Evolutionary conservation across 1,140 invertebrate genomes (phyloP).

Genomic region (Neotoxoptera formosana): DNA sequence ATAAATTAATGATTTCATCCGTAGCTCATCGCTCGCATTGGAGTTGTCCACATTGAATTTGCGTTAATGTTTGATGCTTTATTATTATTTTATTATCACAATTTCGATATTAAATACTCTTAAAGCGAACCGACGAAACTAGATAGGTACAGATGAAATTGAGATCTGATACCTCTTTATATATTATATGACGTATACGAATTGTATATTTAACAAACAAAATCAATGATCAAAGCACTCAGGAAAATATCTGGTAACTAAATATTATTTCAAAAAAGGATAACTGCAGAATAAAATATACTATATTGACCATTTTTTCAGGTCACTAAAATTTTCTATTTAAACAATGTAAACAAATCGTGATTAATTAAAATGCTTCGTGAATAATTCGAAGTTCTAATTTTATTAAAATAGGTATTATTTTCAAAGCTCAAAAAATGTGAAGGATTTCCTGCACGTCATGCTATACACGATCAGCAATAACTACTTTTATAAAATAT

Average conservation of each 20-base stretch:
- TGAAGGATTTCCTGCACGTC: neutral
- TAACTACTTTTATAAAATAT: neutral
- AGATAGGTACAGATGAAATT: neutral
- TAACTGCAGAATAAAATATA: neutral
- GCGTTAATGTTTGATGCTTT: neutral
- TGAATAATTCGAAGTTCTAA: neutral
- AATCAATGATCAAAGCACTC: neutral
- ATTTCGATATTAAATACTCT: neutral
- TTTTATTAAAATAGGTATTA: neutral
- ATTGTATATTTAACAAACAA: neutral
- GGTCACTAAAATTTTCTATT: neutral
- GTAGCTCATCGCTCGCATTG: neutral
- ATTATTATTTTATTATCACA: neutral
- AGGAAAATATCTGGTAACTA: neutral
- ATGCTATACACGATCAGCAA: neutral
- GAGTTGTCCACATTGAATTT: neutral
- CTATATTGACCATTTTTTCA: neutral
- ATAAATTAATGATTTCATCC: neutral
- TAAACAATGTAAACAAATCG: neutral
- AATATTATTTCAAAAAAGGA: neutral
- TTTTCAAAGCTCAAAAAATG: neutral
- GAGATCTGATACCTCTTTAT: neutral
- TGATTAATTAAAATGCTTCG: neutral
- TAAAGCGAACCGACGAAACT: neutral
- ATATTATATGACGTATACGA: neutral